Percentiles rank a stretch among this genome's conserved stretches.
These are phyloP conservation scores for Diadophis punctatus DNA, from an alignment of 2,113 vertebrate genomes.

Conservation along the genomic window DNA sequence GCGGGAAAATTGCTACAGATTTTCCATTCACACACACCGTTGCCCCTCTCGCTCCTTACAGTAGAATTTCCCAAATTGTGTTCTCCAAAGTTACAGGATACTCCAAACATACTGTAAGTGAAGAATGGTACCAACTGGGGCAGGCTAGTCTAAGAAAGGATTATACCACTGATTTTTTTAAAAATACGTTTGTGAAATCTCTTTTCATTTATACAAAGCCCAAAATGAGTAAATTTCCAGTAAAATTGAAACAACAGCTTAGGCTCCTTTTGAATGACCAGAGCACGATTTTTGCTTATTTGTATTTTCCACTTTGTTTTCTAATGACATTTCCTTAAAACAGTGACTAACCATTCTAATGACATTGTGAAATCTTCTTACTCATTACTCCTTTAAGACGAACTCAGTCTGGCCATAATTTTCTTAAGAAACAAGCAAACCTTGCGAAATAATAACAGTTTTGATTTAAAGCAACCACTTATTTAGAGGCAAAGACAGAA, in stretches of 20 bases:
- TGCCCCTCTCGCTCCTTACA: background rate
- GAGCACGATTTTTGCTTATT: background rate
- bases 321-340: constrained; percentile 13
- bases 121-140: background rate
- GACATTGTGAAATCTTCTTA: constrained; percentile 13
- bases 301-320: constrained; percentile 12
- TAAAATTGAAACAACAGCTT: background rate
- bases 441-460: background rate
- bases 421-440: constrained; percentile 24
- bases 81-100: background rate
- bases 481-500: background rate
- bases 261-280: background rate
- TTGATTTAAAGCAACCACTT: background rate
- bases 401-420: constrained; percentile 13
- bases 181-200: background rate
- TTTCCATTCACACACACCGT: background rate
- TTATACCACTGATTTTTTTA: background rate
- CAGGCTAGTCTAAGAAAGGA: background rate
- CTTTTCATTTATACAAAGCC: background rate
- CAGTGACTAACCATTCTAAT: constrained; percentile 1
- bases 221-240: background rate
- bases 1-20: background rate
- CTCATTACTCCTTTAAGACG: background rate
- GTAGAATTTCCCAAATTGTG: background rate
- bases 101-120: background rate